These are phyloP conservation scores for Tachuris rubrigastra DNA, from an alignment of 2,113 vertebrate genomes.

Conservation along the genomic window DNA sequence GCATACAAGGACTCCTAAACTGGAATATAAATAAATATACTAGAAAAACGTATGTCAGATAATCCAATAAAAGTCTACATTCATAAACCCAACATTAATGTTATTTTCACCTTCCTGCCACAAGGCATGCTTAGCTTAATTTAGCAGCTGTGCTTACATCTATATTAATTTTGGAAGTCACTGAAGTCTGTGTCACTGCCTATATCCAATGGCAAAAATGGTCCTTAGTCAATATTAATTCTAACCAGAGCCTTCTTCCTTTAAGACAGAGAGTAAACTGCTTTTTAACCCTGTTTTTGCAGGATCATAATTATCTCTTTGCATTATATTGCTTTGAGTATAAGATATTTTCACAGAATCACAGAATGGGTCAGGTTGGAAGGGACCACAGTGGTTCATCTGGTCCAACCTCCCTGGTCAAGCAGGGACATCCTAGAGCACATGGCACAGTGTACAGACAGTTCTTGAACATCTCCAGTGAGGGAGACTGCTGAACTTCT, in stretches of 20 bases:
- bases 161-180: background rate
- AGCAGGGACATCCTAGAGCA: background rate
- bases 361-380: background rate
- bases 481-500: background rate
- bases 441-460: background rate
- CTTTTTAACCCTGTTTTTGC: background rate
- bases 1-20: background rate
- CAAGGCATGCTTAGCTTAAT: background rate
- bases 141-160: background rate
- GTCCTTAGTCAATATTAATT: background rate
- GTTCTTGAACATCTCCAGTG: background rate
- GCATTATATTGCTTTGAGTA: background rate
- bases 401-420: background rate
- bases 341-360: background rate
- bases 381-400: background rate
- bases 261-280: background rate
- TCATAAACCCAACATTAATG: background rate
- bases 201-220: background rate
- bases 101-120: background rate
- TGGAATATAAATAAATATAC: background rate
- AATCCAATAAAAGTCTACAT: background rate
- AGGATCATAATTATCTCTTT: background rate
- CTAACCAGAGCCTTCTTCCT: background rate
- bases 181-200: background rate
- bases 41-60: background rate